These are phyloP conservation scores for Chaetops frenatus DNA, from an alignment of 2,113 vertebrate genomes.

Conservation along the genomic window DNA sequence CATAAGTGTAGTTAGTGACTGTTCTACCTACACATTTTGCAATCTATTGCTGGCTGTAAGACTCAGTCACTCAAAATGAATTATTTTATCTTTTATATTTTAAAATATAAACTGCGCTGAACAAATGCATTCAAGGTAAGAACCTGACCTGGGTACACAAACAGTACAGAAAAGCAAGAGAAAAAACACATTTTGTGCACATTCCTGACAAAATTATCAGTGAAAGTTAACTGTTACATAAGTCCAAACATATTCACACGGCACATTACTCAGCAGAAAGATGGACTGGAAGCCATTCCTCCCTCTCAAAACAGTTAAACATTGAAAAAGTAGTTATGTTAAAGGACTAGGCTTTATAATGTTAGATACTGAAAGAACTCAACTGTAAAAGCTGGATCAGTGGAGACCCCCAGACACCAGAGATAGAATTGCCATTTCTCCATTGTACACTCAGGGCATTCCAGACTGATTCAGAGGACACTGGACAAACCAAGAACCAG, in stretches of 20 bases:
- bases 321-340: not conserved
- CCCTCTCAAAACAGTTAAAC: not conserved
- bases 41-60: not conserved
- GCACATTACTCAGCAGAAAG: not conserved
- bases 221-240: not conserved
- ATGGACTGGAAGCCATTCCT: not conserved
- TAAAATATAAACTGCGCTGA: slow-evolving; percentile 18
- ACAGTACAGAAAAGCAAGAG: not conserved
- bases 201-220: not conserved
- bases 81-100: not conserved
- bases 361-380: not conserved
- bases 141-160: slow-evolving; percentile 4
- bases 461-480: not conserved
- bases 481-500: accelerated
- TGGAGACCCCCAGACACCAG: not conserved
- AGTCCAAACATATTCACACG: not conserved
- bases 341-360: not conserved
- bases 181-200: not conserved
- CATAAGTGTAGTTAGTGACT: not conserved
- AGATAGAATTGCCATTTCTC: not conserved
- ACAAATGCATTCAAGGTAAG: slow-evolving; percentile 9
- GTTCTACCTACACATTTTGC: not conserved
- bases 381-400: not conserved
- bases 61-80: not conserved
- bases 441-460: not conserved